Evolutionary conservation across 2,888 invertebrate species (phyloP).

Genomic region (Drosophila greeni): DNA sequence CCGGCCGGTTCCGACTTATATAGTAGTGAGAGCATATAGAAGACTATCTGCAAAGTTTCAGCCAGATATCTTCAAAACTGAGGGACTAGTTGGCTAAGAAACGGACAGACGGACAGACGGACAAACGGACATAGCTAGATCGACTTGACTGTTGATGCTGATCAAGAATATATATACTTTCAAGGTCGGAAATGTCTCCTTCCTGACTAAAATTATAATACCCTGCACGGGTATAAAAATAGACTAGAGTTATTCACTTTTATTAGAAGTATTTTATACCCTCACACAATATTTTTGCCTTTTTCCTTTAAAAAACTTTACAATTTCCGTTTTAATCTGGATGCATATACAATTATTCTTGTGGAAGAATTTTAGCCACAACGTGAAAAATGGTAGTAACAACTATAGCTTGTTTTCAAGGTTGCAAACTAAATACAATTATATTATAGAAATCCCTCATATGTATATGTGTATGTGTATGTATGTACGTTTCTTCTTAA

Average conservation of each 20-base stretch:
- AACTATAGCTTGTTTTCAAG: slow-evolving; percentile 25
- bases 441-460: slow-evolving; percentile 10
- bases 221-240: no score
- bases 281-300: slow-evolving; percentile 21
- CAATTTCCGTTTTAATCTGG: slow-evolving; percentile 13
- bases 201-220: no score
- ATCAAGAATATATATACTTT: no score
- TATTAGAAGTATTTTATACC: slow-evolving; percentile 19
- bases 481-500: slow-evolving; percentile 3
- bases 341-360: slow-evolving; percentile 15
- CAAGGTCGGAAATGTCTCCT: no score
- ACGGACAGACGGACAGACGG: no score
- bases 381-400: slow-evolving; percentile 24
- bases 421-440: slow-evolving; percentile 22
- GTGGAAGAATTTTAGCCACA: slow-evolving; percentile 20
- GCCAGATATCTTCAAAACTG: no score
- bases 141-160: no score
- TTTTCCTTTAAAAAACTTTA: slow-evolving; percentile 26
- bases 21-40: no score
- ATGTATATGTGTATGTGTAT: slow-evolving; percentile 11
- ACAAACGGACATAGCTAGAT: no score
- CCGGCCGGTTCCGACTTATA: no score
- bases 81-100: no score
- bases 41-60: no score
- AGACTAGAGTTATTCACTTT: slow-evolving; percentile 12